phyloP scores from a whole-genome alignment of 2,888 invertebrate species.

The Gasteruption jaculator region DNA sequence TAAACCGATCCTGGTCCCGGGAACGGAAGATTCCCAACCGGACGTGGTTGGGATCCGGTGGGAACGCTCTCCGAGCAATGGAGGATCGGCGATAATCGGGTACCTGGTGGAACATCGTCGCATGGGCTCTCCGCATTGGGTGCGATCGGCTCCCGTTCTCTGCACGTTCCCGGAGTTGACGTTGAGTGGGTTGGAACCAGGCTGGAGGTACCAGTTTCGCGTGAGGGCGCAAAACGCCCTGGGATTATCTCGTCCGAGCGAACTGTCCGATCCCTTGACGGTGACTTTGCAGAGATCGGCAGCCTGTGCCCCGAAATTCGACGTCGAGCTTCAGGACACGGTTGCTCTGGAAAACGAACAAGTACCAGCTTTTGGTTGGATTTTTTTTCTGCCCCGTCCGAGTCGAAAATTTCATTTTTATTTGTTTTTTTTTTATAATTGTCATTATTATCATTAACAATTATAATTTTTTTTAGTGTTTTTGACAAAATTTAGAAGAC shows the following conservation, averaged over 20 bases:
- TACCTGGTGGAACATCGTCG: slow-evolving; percentile 77
- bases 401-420: no score
- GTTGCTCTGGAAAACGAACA: slow-evolving; percentile 78
- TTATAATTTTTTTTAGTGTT: background rate
- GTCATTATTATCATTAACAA: background rate
- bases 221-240: slow-evolving; percentile 89
- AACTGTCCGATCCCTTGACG: slow-evolving; percentile 79
- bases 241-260: slow-evolving; percentile 80
- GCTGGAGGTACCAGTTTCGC: slow-evolving; percentile 85
- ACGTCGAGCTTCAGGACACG: slow-evolving; percentile 65
- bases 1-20: slow-evolving; percentile 74
- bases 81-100: slow-evolving; percentile 80
- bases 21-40: slow-evolving; percentile 68
- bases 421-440: background rate
- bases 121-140: slow-evolving; percentile 77
- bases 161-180: slow-evolving; percentile 71
- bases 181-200: slow-evolving; percentile 78
- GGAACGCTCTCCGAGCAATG: slow-evolving; percentile 77
- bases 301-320: slow-evolving; percentile 70
- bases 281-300: slow-evolving; percentile 69
- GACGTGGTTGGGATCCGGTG: slow-evolving; percentile 79
- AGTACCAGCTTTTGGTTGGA: no score
- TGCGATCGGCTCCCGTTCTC: slow-evolving; percentile 71
- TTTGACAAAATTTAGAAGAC: no score
- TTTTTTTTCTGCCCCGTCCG: no score